A percentile compares a stretch with the other conserved stretches of the same genome.
Evolutionary conservation across 1,140 invertebrate species (phyloP).

Genomic region (Eciton burchellii): DNA sequence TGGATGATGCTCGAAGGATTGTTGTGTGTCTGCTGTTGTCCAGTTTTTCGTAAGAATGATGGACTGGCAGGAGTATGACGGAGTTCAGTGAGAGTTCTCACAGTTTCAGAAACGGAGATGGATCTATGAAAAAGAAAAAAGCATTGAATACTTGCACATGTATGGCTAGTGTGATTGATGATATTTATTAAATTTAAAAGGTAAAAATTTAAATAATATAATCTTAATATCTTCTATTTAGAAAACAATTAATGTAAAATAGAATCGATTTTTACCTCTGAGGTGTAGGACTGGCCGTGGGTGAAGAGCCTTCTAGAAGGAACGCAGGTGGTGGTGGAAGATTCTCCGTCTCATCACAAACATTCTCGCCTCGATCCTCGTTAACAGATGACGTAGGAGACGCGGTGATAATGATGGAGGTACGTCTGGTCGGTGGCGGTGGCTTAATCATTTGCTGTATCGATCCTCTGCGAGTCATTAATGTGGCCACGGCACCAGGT

Average conservation of each 20-base stretch:
- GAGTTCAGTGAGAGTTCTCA: slow-evolving; percentile 93
- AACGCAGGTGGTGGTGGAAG: slow-evolving; percentile 94
- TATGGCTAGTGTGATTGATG: too few species aligned
- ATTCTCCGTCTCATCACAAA: slow-evolving; percentile 87
- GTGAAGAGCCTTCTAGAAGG: slow-evolving; percentile 88
- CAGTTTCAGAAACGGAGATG: slow-evolving; percentile 92
- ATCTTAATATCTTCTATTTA: not conserved
- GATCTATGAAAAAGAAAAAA: slow-evolving; percentile 75
- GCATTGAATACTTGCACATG: not conserved
- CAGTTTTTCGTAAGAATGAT: slow-evolving; percentile 88
- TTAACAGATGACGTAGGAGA: slow-evolving; percentile 62
- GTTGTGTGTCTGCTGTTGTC: slow-evolving; percentile 71
- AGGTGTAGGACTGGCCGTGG: slow-evolving; percentile 81
- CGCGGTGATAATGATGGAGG: slow-evolving; percentile 90
- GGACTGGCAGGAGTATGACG: slow-evolving; percentile 95
- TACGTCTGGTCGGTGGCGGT: slow-evolving; percentile 92
- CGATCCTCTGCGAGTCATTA: slow-evolving; percentile 86
- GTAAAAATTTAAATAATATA: not conserved
- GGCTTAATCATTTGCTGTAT: slow-evolving; percentile 88
- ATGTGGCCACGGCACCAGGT: slow-evolving; percentile 69
- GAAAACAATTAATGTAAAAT: not conserved
- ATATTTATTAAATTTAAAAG: not conserved
- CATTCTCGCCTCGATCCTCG: slow-evolving; percentile 73
- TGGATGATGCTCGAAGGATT: slow-evolving; percentile 53
- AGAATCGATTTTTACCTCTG: slow-evolving; percentile 69